Percentiles rank a stretch among this genome's conserved stretches.
These are phyloP conservation scores for Lathronympha strigana DNA, from an alignment of 2,888 invertebrate genomes.

Conservation along the genomic window DNA sequence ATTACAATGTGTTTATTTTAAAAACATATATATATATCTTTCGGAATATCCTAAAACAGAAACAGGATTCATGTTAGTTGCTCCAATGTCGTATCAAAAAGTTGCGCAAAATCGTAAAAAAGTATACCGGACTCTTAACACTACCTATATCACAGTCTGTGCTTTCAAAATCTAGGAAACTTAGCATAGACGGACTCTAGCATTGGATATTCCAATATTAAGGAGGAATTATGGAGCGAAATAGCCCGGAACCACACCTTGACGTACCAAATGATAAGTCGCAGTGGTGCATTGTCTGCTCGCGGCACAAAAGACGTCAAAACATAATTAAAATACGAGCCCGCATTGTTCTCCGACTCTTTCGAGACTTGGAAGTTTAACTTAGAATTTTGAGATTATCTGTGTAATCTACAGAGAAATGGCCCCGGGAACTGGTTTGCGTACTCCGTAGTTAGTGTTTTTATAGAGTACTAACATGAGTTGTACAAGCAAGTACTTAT, in stretches of 20 bases:
- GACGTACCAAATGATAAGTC: slow-evolving; percentile 43
- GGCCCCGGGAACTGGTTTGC: neutral
- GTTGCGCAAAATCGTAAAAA: no score
- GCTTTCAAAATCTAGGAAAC: no score
- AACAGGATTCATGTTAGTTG: no score
- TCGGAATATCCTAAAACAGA: no score
- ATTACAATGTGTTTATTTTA: no score
- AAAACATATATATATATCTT: no score
- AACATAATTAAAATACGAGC: slow-evolving; percentile 59
- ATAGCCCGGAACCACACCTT: slow-evolving; percentile 31
- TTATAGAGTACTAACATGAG: neutral
- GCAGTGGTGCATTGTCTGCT: slow-evolving; percentile 43
- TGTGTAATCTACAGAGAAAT: slow-evolving; percentile 36
- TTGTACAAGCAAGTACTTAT: no score
- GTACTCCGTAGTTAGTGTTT: neutral
- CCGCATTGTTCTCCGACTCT: slow-evolving; percentile 40
- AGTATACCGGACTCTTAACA: no score
- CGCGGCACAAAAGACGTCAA: slow-evolving; percentile 53
- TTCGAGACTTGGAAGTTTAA: slow-evolving; percentile 31
- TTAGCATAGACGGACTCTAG: no score
- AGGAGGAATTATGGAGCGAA: neutral
- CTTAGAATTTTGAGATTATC: slow-evolving; percentile 29
- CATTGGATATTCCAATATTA: slow-evolving; percentile 10
- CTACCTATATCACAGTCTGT: no score
- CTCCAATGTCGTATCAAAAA: no score